phyloP scores from a whole-genome alignment of 2,797 vertebrate species.

The Fistularia tabacaria region DNA sequence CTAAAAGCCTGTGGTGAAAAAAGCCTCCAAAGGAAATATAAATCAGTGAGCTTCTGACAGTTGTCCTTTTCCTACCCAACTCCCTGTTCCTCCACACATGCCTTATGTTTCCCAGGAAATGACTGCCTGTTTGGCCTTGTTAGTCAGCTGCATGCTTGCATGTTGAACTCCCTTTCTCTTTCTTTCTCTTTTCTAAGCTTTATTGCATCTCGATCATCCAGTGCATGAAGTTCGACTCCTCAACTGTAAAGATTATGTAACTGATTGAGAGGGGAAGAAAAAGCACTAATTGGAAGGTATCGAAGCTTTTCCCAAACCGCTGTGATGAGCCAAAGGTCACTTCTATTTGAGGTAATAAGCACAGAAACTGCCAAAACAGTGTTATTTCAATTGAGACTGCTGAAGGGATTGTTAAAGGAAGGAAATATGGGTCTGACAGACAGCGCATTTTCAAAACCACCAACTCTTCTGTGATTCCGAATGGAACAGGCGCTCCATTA shows the following conservation, averaged over 20 bases:
- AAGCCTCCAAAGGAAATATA: conserved; percentile 72
- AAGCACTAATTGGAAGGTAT: conserved; percentile 35
- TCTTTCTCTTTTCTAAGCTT: conserved; percentile 35
- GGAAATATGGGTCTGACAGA: conserved; percentile 14
- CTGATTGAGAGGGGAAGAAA: conserved; percentile 28
- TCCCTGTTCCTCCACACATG: conserved; percentile 67
- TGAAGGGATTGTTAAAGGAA: conserved; percentile 15
- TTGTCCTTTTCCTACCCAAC: conserved; percentile 72
- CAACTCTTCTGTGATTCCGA: conserved; percentile 17
- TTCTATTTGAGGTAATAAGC: conserved; percentile 36
- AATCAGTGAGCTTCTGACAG: conserved; percentile 72
- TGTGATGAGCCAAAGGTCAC: conserved; percentile 32
- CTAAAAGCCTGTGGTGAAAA: conserved; percentile 69
- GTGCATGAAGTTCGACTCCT: conserved; percentile 34
- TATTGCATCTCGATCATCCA: conserved; percentile 48
- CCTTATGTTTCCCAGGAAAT: conserved; percentile 70
- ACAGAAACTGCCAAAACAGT: conserved; percentile 35
- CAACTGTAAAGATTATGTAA: conserved; percentile 50
- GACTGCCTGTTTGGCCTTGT: conserved; percentile 73
- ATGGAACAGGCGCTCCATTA: conserved; percentile 7
- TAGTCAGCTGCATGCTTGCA: conserved; percentile 68
- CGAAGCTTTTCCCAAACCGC: conserved; percentile 26
- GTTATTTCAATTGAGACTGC: conserved; percentile 14
- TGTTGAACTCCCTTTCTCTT: conserved; percentile 39
- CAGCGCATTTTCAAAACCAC: conserved; percentile 21